A percentile compares a stretch with the other conserved stretches of the same genome.
These are phyloP conservation scores for Stegostoma tigrinum DNA, from an alignment of 2,113 vertebrate genomes.

Conservation along the genomic window DNA sequence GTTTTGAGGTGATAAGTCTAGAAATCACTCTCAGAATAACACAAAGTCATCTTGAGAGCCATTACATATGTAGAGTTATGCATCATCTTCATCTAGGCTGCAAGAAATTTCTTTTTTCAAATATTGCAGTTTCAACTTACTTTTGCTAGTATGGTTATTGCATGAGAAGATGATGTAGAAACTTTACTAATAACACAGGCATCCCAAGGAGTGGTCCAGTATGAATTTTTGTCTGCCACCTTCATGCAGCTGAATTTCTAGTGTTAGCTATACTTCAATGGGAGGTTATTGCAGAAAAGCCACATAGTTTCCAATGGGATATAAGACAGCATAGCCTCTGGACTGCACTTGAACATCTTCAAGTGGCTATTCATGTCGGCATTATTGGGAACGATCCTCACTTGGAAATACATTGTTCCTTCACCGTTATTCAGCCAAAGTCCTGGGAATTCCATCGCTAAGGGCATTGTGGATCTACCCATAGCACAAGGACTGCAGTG, in stretches of 20 bases:
- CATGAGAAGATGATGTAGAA: not conserved
- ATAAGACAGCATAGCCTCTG: not conserved
- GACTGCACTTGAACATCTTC: not conserved
- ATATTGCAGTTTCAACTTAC: not conserved
- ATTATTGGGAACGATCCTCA: not conserved
- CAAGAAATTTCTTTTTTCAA: constrained; percentile 25
- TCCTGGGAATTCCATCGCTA: too few species aligned
- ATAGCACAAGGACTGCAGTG: too few species aligned
- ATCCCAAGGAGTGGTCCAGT: not conserved
- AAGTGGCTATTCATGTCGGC: not conserved
- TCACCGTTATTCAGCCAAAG: too few species aligned
- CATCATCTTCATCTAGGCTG: constrained; percentile 2
- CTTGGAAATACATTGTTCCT: too few species aligned
- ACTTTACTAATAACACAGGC: not conserved
- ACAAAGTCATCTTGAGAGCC: constrained; percentile 35
- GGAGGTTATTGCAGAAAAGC: not conserved
- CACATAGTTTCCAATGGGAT: not conserved
- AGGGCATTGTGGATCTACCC: too few species aligned
- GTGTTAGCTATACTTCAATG: not conserved
- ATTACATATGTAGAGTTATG: constrained; percentile 31
- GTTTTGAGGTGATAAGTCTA: constrained; percentile 35
- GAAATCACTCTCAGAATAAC: constrained; percentile 31
- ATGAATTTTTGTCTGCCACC: not conserved
- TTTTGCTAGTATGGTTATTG: not conserved
- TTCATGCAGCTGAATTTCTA: not conserved